Conservation (phyloP, 1,140 invertebrate genomes). For the Mycetomoellerius zeteki region DNA sequence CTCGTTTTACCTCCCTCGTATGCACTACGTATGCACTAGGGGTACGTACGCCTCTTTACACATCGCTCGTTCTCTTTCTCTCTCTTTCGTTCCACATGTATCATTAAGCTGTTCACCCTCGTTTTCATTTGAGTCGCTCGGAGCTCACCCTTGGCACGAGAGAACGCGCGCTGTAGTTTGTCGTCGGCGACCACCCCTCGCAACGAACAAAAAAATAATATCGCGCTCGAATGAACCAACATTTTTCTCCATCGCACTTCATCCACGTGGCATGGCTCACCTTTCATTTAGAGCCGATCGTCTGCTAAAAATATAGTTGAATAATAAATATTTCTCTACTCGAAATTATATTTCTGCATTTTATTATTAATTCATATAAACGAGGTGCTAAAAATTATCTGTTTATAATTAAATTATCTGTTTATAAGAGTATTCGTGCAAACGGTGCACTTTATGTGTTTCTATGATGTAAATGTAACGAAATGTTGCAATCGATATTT, state of each 20-base stretch:
- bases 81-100: slow-evolving; percentile 63
- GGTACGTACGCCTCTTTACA: slow-evolving; percentile 37
- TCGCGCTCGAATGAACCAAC: slow-evolving; percentile 73
- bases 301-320: neutral
- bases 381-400: too few species aligned
- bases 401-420: neutral
- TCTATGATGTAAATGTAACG: neutral
- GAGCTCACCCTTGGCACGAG: slow-evolving; percentile 33
- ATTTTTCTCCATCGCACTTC: slow-evolving; percentile 52
- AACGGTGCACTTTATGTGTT: neutral
- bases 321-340: neutral
- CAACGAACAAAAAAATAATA: slow-evolving; percentile 76
- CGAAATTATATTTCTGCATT: slow-evolving; percentile 6
- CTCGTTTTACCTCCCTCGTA: slow-evolving; percentile 43
- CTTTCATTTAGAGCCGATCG: slow-evolving; percentile 21
- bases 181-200: slow-evolving; percentile 59
- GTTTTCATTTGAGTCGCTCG: slow-evolving; percentile 70
- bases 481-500: neutral
- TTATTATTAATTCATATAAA: neutral
- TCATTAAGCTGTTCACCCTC: slow-evolving; percentile 73
- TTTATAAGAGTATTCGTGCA: neutral
- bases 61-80: slow-evolving; percentile 44
- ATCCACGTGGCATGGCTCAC: slow-evolving; percentile 51
- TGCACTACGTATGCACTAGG: slow-evolving; percentile 1
- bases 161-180: slow-evolving; percentile 56